Conservation (phyloP, 1,140 invertebrate species). For the Cepaea nemoralis region DNA sequence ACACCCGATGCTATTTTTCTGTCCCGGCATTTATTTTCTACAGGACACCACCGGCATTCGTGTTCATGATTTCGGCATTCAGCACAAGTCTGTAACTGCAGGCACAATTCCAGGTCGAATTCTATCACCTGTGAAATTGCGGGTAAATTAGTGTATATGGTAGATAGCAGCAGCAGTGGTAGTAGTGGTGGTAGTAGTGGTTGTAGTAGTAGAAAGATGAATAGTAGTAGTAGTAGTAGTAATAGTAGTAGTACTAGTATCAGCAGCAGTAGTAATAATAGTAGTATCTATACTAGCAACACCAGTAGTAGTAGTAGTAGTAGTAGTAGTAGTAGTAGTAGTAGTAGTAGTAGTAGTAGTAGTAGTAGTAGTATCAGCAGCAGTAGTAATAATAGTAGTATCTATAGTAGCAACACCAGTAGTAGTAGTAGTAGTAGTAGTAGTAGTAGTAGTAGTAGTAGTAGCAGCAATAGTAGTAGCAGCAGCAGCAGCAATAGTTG, state of each 20-base stretch:
- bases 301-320: not conserved
- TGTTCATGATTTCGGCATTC: not conserved
- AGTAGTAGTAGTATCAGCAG: not conserved
- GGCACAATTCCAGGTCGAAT: not conserved
- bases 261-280: not conserved
- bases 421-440: too few species aligned
- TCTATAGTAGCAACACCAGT: too few species aligned
- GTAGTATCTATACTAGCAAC: not conserved
- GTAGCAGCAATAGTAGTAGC: too few species aligned
- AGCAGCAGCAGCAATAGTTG: too few species aligned
- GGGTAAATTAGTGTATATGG: not conserved
- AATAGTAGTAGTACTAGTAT: not conserved
- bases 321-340: not conserved
- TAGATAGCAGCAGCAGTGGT: too few species aligned
- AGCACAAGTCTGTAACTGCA: not conserved
- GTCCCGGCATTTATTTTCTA: not conserved
- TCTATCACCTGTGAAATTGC: not conserved
- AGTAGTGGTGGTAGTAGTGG: not conserved
- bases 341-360: not conserved
- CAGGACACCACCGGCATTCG: not conserved
- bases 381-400: not conserved
- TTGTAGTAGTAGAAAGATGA: not conserved
- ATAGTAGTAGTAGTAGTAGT: constrained; percentile 14
- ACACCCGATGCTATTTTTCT: not conserved
- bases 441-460: too few species aligned